These are phyloP conservation scores for Alentia gelatinosa DNA, from an alignment of 2,888 invertebrate species.

Conservation along the genomic window DNA sequence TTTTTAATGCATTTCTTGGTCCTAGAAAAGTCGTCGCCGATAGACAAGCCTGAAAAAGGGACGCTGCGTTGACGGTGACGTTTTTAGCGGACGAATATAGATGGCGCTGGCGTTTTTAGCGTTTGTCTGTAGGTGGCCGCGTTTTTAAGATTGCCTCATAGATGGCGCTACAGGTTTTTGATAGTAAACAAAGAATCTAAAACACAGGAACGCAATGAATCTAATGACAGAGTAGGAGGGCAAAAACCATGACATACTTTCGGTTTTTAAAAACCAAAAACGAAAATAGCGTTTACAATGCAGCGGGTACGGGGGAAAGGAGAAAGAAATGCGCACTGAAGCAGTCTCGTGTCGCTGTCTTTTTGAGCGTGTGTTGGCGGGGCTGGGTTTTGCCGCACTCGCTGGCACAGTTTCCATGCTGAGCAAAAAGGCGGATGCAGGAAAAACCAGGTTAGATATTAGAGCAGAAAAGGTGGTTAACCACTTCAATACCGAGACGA, in stretches of 20 bases:
- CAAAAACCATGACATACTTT: conserved; percentile 47
- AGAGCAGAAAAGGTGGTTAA: conserved; percentile 11
- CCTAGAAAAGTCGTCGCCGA: neutral
- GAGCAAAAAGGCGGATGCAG: neutral
- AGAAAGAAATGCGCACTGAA: conserved; percentile 23
- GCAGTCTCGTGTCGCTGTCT: neutral
- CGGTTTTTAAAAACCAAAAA: conserved; percentile 32
- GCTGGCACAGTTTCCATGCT: conserved; percentile 8
- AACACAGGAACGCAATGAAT: conserved; percentile 38
- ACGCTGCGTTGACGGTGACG: conserved; percentile 37
- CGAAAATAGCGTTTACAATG: conserved; percentile 45
- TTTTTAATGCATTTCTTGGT: conserved; percentile 3
- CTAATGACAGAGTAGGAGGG: neutral
- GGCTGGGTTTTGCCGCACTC: neutral
- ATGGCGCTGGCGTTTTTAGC: conserved; percentile 45
- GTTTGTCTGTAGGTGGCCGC: conserved; percentile 39
- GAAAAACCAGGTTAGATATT: conserved; percentile 37
- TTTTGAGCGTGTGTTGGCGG: conserved; percentile 28
- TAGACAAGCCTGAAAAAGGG: too few species aligned
- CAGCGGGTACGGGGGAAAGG: conserved; percentile 5
- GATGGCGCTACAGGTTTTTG: conserved; percentile 43
- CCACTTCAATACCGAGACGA: neutral
- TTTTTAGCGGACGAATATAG: conserved; percentile 51
- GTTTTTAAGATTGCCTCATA: conserved; percentile 48
- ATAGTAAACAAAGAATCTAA: conserved; percentile 40